phyloP scores from a whole-genome alignment of 2,888 invertebrate species.

The Caradrina clavipalpis region DNA sequence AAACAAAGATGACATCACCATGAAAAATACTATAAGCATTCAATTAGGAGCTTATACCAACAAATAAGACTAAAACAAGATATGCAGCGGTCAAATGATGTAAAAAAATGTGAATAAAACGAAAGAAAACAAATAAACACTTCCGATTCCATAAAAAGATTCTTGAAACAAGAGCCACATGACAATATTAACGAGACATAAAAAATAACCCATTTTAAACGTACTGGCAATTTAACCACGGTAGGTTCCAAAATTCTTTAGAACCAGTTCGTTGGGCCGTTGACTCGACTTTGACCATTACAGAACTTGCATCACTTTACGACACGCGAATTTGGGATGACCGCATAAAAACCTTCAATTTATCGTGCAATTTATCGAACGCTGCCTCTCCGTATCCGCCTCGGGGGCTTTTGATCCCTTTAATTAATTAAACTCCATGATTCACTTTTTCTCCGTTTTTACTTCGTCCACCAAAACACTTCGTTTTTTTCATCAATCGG shows the following conservation, averaged over 20 bases:
- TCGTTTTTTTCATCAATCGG: slow-evolving; percentile 22
- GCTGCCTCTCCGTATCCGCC: slow-evolving; percentile 65
- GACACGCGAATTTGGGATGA: slow-evolving; percentile 71
- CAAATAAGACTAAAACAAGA: slow-evolving; percentile 15
- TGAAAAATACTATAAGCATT: not conserved
- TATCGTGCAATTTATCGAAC: slow-evolving; percentile 77
- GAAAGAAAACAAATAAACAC: slow-evolving; percentile 24
- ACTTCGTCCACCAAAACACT: slow-evolving; percentile 31
- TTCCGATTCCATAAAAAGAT: slow-evolving; percentile 34
- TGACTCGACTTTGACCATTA: slow-evolving; percentile 84
- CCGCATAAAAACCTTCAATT: slow-evolving; percentile 73
- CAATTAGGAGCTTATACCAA: slow-evolving; percentile 18
- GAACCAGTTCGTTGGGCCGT: slow-evolving; percentile 80
- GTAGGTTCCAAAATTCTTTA: slow-evolving; percentile 71
- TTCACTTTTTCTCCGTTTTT: slow-evolving; percentile 38
- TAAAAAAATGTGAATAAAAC: not conserved
- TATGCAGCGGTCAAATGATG: not conserved
- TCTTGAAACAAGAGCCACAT: slow-evolving; percentile 37
- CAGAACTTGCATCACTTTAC: slow-evolving; percentile 82
- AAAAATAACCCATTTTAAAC: slow-evolving; percentile 55
- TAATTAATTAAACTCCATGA: slow-evolving; percentile 68
- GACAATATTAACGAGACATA: slow-evolving; percentile 53
- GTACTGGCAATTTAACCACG: slow-evolving; percentile 55
- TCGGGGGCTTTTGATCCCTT: slow-evolving; percentile 65
- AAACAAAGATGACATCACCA: slow-evolving; percentile 6